These are phyloP conservation scores for Mechanitis messenoides DNA, from an alignment of 2,888 invertebrate genomes.

Conservation along the genomic window DNA sequence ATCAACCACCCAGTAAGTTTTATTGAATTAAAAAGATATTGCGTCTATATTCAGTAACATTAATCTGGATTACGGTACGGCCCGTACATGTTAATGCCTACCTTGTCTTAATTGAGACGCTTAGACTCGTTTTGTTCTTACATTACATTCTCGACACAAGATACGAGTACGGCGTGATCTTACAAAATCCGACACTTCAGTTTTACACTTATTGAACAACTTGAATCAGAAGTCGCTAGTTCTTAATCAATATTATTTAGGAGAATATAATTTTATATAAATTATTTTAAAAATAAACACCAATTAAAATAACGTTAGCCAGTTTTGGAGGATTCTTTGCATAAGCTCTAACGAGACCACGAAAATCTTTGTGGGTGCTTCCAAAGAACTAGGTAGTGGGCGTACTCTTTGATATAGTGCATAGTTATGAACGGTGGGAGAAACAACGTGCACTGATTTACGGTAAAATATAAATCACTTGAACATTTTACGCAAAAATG, in stretches of 20 bases:
- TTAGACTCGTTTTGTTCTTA: slow-evolving; percentile 19
- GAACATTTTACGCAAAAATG: too few species aligned
- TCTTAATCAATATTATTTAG: too few species aligned
- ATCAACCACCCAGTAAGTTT: slow-evolving; percentile 1
- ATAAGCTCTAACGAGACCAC: slow-evolving; percentile 33
- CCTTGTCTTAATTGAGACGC: slow-evolving; percentile 30
- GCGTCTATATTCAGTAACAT: slow-evolving; percentile 7
- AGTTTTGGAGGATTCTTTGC: slow-evolving; percentile 7
- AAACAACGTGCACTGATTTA: slow-evolving; percentile 27
- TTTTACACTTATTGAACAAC: too few species aligned
- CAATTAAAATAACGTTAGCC: too few species aligned
- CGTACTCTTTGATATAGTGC: slow-evolving; percentile 36
- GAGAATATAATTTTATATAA: too few species aligned
- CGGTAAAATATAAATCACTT: slow-evolving; percentile 12
- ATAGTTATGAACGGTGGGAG: slow-evolving; percentile 35
- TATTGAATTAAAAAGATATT: slow-evolving; percentile 8
- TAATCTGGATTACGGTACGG: slow-evolving; percentile 16
- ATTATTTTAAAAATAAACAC: too few species aligned
- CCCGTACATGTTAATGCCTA: slow-evolving; percentile 15
- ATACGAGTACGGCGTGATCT: neutral
- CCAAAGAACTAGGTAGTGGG: slow-evolving; percentile 47
- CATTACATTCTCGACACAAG: slow-evolving; percentile 15
- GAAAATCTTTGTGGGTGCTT: slow-evolving; percentile 42
- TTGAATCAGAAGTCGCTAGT: too few species aligned
- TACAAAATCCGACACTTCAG: neutral